Base-by-base conservation (phyloP, 53 echinoderm and acorn worm species). In the Stichopus horrens region DNA sequence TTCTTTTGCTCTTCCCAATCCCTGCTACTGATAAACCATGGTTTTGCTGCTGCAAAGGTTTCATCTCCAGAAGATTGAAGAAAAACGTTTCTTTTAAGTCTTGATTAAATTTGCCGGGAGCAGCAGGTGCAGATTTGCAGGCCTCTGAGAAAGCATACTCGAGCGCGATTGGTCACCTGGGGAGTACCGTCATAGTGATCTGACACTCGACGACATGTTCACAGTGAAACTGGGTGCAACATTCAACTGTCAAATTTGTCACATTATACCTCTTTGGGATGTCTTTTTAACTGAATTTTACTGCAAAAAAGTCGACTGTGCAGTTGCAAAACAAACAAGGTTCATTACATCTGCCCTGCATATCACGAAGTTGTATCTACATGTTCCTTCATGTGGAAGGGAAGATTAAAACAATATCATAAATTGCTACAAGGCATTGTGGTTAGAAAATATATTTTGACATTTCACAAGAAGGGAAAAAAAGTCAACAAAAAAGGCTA, bases 61-160 rank as follows among this genome's bases (percentile, higher is more conserved):
- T 63, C 63, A 63, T 63, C 10, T 13, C 10, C 10, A 63, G 8
- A 37, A 37, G 37, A 37, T 37, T 37, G 37, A 63, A 63, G 63
- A 7, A 63, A 63, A 13, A 63, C 7, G 16, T 37, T 37, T 37
- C 37, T 37, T 37, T 37, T 37, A 5, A 54, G 54, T 55, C 54
- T 79, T 79, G 79, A 79, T 79, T 79, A 79, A 79, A 51, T 79
- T 79, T 53, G 79, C 79, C 79, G 53, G 52, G 79, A 79, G 79
- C 79, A 79, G 79, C 79, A 79, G 79, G 79, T 79, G 79, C 55
- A 19, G 53, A 55, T 54, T 13, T 54, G 19, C 10, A 9, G 19
- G 79, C 52, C 52, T 9, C 53, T 55, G 55, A 54, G 53, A 79
- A 77, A 79, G 79, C 79, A 52, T 55, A 19, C 79, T 79, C 13